Percentiles rank a stretch among this genome's conserved stretches.
phyloP scores from a whole-genome alignment of 2,888 invertebrate genomes.

The Drosophila multiciliata region DNA sequence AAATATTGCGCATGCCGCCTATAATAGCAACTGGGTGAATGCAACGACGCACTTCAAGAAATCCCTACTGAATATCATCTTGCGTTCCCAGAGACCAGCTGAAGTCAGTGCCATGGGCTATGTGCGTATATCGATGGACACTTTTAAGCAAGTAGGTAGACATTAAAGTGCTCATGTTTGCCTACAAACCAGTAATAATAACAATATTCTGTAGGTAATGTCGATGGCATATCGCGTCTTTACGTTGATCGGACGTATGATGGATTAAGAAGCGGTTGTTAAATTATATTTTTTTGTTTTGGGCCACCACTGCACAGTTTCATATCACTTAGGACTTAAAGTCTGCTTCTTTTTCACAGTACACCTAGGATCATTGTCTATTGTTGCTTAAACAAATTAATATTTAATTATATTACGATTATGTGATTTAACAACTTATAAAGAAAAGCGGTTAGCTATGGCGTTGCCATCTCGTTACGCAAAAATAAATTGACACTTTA shows the following conservation, averaged over 20 bases:
- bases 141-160: constrained; percentile 68
- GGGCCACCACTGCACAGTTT: not conserved
- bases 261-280: constrained; percentile 20
- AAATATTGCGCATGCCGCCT: constrained; percentile 59
- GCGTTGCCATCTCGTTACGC: constrained; percentile 18
- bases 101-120: constrained; percentile 71
- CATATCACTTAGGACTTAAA: constrained; percentile 81
- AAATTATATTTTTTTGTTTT: constrained; percentile 1
- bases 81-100: constrained; percentile 65
- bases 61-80: constrained; percentile 64
- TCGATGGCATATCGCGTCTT: constrained; percentile 66
- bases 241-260: constrained; percentile 60
- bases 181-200: not conserved
- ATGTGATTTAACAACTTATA: constrained; percentile 10
- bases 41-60: constrained; percentile 70
- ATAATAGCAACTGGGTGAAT: constrained; percentile 71
- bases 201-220: constrained; percentile 58
- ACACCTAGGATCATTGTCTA: constrained; percentile 83
- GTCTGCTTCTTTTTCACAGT: constrained; percentile 65
- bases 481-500: not conserved
- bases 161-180: not conserved
- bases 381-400: not conserved
- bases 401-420: constrained; percentile 8
- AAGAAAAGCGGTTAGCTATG: constrained; percentile 23
- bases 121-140: constrained; percentile 63